Evolutionary conservation across 2,797 vertebrate genomes (phyloP).

Genomic region (Manis crassicaudata): DNA sequence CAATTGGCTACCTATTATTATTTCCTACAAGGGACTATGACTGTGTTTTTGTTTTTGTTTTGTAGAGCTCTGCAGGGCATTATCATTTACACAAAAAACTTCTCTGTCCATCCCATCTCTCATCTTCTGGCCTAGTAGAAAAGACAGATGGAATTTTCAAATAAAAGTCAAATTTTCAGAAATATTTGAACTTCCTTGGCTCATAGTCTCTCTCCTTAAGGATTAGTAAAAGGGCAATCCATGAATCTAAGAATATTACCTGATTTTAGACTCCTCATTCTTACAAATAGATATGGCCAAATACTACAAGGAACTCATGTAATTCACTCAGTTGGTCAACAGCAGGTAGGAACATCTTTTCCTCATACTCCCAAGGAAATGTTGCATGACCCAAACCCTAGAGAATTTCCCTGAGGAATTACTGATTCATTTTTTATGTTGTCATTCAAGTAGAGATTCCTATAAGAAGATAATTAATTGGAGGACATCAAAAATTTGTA

Average conservation of each 20-base stretch:
- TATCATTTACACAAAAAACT: background rate
- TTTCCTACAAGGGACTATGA: background rate
- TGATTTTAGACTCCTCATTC: background rate
- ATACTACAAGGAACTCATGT: background rate
- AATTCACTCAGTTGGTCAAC: background rate
- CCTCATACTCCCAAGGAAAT: background rate
- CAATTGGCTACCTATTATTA: background rate
- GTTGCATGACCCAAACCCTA: background rate
- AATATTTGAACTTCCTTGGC: background rate
- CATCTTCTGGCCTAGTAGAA: background rate
- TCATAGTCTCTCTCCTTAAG: background rate
- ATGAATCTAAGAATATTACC: background rate
- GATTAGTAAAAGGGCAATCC: background rate
- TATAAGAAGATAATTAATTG: background rate
- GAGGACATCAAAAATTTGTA: background rate
- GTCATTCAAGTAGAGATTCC: background rate
- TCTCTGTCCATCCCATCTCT: background rate
- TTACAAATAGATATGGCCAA: background rate
- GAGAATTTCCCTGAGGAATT: background rate
- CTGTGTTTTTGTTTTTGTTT: background rate
- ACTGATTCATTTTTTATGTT: background rate
- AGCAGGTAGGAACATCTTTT: background rate
- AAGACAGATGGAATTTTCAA: background rate
- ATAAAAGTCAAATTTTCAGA: background rate
- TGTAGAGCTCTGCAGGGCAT: background rate